phyloP scores from a whole-genome alignment of 2,888 invertebrate species.

The Acronicta aceris region DNA sequence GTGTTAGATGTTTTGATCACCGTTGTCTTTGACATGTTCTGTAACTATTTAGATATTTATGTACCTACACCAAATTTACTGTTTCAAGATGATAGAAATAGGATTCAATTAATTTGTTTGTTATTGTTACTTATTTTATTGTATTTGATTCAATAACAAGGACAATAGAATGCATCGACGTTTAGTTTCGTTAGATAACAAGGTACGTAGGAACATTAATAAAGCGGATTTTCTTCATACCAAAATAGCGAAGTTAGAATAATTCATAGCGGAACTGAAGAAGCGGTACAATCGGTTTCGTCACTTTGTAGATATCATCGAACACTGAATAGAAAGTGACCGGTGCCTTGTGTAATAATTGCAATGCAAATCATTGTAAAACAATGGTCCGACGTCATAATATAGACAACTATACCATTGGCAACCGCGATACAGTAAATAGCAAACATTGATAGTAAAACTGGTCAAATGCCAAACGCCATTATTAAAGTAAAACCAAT shows the following conservation, averaged over 20 bases:
- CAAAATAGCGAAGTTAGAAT: background rate
- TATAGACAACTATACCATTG: conserved; percentile 10
- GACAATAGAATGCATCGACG: too few relatives aligned
- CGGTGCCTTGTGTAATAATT: conserved; percentile 21
- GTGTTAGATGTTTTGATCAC: too few relatives aligned
- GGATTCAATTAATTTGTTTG: too few relatives aligned
- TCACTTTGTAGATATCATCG: conserved; percentile 20
- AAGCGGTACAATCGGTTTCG: conserved; percentile 21
- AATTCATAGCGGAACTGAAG: conserved; percentile 7
- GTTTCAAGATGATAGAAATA: too few relatives aligned
- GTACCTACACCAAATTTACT: too few relatives aligned
- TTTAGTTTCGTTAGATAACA: too few relatives aligned
- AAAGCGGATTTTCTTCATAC: too few relatives aligned
- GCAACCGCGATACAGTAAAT: conserved; percentile 8
- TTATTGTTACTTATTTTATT: too few relatives aligned
- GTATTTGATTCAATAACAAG: too few relatives aligned
- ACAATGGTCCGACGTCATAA: conserved; percentile 46
- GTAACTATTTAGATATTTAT: too few relatives aligned
- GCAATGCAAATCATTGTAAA: conserved; percentile 25
- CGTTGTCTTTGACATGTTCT: too few relatives aligned
- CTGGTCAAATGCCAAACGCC: background rate
- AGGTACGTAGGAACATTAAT: too few relatives aligned
- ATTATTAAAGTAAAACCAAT: background rate
- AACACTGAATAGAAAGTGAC: conserved; percentile 18
- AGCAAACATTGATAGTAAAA: conserved; percentile 2